These are phyloP conservation scores for Astreopora myriophthalma DNA, from an alignment of 64 coral and sea anemone genomes.

Conservation along the genomic window DNA sequence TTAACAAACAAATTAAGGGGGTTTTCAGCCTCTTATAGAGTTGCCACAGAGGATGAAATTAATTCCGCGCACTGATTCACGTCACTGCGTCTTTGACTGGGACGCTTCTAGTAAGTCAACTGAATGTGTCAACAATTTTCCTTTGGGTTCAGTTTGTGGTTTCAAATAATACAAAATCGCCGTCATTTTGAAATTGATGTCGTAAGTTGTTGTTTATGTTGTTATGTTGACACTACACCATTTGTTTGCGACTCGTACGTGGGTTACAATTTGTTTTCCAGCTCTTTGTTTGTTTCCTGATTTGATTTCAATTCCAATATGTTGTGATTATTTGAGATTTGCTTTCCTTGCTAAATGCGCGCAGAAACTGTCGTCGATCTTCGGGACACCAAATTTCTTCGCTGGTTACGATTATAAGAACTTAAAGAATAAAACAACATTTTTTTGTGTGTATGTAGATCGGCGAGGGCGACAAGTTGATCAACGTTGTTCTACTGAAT, in stretches of 20 bases:
- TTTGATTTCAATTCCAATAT: neutral
- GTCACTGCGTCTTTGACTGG: too few relatives aligned
- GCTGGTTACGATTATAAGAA: neutral
- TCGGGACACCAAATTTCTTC: neutral
- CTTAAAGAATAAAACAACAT: neutral
- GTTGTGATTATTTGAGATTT: too few relatives aligned
- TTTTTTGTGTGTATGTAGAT: conserved; percentile 59
- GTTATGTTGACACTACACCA: neutral
- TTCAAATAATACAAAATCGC: neutral
- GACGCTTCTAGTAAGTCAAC: too few relatives aligned
- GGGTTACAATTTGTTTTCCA: too few relatives aligned
- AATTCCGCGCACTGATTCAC: too few relatives aligned
- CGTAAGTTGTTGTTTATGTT: neutral
- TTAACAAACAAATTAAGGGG: too few relatives aligned
- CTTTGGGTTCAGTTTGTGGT: neutral
- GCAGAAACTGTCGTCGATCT: neutral
- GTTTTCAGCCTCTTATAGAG: too few relatives aligned
- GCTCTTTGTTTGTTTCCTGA: neutral
- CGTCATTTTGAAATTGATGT: neutral
- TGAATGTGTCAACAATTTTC: too few relatives aligned
- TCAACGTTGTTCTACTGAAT: conserved; percentile 94
- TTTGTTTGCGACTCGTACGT: too few relatives aligned
- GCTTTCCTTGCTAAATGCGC: too few relatives aligned
- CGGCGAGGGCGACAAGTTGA: conserved; percentile 96
- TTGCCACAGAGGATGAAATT: too few relatives aligned